A percentile compares a stretch with the other conserved stretches of the same genome.
phyloP scores from a whole-genome alignment of 2,888 invertebrate genomes.

The Amphipoea lucens region DNA sequence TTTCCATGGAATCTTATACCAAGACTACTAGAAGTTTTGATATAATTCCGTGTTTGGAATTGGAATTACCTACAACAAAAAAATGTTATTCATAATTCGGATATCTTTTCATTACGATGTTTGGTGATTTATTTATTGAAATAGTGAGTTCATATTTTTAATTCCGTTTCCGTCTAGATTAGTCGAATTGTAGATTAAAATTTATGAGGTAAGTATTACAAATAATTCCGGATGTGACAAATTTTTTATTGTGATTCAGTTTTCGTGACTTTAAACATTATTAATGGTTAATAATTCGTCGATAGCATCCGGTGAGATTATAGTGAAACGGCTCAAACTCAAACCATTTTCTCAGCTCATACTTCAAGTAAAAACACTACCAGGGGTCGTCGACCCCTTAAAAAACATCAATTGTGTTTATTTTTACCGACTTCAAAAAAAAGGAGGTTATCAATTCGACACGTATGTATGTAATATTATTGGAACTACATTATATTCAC shows the following conservation, averaged over 20 bases:
- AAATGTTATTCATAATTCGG: background rate
- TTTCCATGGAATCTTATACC: background rate
- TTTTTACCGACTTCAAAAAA: too few relatives aligned
- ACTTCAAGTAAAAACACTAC: too few relatives aligned
- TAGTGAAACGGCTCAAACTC: background rate
- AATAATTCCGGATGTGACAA: constrained; percentile 16
- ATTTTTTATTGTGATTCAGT: background rate
- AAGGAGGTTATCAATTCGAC: too few relatives aligned
- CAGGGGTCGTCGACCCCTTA: too few relatives aligned
- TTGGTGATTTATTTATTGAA: background rate
- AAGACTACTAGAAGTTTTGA: background rate
- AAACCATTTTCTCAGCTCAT: too few relatives aligned
- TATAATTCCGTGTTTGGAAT: background rate
- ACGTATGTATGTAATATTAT: too few relatives aligned
- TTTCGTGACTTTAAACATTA: background rate
- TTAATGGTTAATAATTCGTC: background rate
- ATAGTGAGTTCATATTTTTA: background rate
- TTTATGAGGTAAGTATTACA: background rate
- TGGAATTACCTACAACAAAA: background rate
- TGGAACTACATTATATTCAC: too few relatives aligned
- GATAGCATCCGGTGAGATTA: background rate
- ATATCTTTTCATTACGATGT: background rate
- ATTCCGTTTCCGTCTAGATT: constrained; percentile 6
- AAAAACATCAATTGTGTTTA: too few relatives aligned
- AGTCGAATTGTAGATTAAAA: background rate